These are phyloP conservation scores for Apamea crenata DNA, from an alignment of 2,888 invertebrate species.

Conservation along the genomic window DNA sequence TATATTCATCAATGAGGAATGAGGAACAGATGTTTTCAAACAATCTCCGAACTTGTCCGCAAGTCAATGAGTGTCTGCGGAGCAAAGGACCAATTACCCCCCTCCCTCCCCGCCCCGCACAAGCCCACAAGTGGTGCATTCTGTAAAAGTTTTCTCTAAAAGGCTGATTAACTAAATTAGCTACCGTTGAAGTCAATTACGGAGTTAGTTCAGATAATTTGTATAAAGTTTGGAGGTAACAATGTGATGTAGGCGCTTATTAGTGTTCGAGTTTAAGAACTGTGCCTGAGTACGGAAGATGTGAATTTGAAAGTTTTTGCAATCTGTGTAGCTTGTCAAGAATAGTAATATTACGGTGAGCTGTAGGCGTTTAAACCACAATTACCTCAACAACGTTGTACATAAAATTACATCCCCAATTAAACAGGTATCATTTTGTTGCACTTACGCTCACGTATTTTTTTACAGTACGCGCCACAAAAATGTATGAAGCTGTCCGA, in stretches of 20 bases:
- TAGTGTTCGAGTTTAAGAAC: conserved; percentile 41
- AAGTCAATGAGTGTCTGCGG: conserved; percentile 58
- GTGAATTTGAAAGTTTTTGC: background rate
- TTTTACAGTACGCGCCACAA: conserved; percentile 64
- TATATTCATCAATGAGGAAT: conserved; percentile 33
- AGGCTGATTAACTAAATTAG: conserved; percentile 64
- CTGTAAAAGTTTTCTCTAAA: conserved; percentile 61
- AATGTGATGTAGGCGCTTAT: conserved; percentile 35
- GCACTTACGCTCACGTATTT: conserved; percentile 51
- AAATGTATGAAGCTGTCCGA: conserved; percentile 74
- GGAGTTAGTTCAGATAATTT: conserved; percentile 52
- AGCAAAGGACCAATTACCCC: conserved; percentile 49
- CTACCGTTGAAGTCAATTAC: conserved; percentile 62
- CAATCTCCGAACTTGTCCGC: conserved; percentile 48
- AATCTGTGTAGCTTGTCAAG: conserved; percentile 1
- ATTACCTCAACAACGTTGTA: conserved; percentile 15
- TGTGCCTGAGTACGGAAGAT: background rate
- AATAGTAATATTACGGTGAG: background rate
- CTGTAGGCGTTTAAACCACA: background rate
- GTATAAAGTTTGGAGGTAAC: conserved; percentile 56
- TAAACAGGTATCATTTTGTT: conserved; percentile 48
- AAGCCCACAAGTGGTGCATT: conserved; percentile 50
- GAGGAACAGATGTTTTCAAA: conserved; percentile 46
- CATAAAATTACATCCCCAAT: conserved; percentile 48
- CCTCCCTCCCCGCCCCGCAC: background rate